Conservation (phyloP, 2,113 vertebrate species). For the Leptobrachium leishanense region DNA sequence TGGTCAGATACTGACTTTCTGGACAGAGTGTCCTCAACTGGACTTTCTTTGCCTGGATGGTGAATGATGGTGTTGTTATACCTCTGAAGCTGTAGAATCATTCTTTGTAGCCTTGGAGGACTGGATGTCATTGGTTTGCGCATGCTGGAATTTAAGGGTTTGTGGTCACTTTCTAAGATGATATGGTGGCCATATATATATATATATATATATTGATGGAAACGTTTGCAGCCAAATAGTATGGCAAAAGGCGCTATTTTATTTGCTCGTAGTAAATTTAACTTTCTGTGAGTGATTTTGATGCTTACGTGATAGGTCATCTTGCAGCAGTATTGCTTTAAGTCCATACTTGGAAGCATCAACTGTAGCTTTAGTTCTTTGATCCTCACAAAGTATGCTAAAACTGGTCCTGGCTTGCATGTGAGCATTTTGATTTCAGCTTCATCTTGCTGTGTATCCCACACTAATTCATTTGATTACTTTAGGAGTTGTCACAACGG, state of each 20-base stretch:
- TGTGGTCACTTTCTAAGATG: not conserved
- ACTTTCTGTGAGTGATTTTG: not conserved
- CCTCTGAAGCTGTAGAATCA: not conserved
- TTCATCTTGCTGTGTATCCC: not conserved
- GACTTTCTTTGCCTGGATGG: too few relatives aligned
- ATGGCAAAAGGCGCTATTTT: not conserved
- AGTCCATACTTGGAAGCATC: not conserved
- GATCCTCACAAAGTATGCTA: not conserved
- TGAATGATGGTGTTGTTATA: not conserved
- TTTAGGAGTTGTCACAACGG: not conserved
- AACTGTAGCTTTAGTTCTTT: not conserved
- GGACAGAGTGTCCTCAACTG: too few relatives aligned
- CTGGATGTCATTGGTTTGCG: not conserved
- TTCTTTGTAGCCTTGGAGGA: not conserved
- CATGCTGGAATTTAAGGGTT: not conserved
- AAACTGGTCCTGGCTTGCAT: not conserved
- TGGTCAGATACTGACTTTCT: too few relatives aligned
- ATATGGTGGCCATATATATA: not conserved
- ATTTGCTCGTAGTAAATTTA: not conserved
- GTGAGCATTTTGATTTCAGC: not conserved
- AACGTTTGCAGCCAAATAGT: not conserved
- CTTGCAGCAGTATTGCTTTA: not conserved
- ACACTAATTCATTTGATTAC: not conserved
- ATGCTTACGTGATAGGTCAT: not conserved
- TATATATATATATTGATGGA: not conserved